Conservation (phyloP, 2,888 invertebrate species). For the Liodrosophila aerea region DNA sequence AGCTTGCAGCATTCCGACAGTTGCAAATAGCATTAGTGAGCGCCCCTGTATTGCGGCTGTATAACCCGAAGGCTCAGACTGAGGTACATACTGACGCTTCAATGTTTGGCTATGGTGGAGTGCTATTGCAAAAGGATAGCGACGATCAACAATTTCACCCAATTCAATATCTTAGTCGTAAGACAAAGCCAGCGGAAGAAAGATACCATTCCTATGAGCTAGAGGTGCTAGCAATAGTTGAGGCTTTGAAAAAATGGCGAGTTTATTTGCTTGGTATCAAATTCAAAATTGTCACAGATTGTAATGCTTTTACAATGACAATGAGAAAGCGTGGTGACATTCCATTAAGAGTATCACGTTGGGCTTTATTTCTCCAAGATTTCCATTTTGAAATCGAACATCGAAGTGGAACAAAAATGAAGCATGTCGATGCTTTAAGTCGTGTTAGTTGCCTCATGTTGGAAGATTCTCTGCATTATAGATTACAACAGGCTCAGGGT, state of each 20-base stretch:
- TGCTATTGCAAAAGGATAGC: neutral
- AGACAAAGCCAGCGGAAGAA: neutral
- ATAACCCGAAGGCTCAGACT: neutral
- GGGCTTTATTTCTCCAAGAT: slow-evolving; percentile 1
- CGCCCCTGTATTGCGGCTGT: neutral
- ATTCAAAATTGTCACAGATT: neutral
- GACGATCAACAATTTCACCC: neutral
- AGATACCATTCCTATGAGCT: neutral
- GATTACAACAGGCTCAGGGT: neutral
- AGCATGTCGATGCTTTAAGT: slow-evolving; percentile 1
- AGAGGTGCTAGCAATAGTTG: neutral
- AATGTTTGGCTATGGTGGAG: slow-evolving; percentile 1
- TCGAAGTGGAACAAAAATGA: neutral
- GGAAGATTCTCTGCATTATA: neutral
- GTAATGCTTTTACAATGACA: neutral
- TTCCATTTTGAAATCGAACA: neutral
- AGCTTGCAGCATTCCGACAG: no score
- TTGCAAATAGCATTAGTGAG: neutral
- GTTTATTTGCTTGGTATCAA: neutral
- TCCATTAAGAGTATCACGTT: neutral
- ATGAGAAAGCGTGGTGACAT: slow-evolving; percentile 2
- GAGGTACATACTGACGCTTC: neutral
- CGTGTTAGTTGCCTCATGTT: neutral
- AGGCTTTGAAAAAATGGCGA: neutral
- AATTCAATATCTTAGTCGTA: neutral